phyloP scores from a whole-genome alignment of 2,113 vertebrate genomes.

The Amia ocellicauda region DNA sequence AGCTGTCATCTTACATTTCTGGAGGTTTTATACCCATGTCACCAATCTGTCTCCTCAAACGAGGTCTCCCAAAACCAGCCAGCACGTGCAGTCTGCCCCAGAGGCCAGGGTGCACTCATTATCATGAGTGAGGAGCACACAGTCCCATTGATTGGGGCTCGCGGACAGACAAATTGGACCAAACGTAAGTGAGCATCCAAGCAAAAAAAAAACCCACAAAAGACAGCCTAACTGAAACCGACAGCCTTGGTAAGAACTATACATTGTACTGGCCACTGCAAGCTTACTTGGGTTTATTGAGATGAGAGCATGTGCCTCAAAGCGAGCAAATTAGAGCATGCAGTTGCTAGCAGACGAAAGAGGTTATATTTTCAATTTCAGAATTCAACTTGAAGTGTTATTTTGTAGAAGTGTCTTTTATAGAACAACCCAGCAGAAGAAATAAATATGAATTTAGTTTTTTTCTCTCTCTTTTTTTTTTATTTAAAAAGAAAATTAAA shows the following conservation, averaged over 20 bases:
- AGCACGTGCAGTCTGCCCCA: not conserved
- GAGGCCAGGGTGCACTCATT: not conserved
- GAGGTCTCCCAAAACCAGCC: not conserved
- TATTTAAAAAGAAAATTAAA: too few species aligned
- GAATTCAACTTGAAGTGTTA: too few species aligned
- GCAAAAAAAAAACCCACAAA: not conserved
- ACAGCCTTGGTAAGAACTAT: not conserved
- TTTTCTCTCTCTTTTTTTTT: too few species aligned
- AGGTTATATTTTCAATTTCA: not conserved
- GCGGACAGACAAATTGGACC: not conserved
- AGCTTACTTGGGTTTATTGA: not conserved
- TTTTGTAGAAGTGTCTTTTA: too few species aligned
- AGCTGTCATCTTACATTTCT: too few species aligned
- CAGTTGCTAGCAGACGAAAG: not conserved
- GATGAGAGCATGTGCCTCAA: not conserved
- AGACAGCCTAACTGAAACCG: not conserved
- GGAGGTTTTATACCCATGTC: not conserved
- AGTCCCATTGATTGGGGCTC: not conserved
- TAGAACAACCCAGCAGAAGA: too few species aligned
- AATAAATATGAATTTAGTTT: too few species aligned
- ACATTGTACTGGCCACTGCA: not conserved
- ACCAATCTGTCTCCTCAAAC: not conserved
- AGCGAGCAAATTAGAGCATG: not conserved
- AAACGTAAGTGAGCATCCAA: not conserved
- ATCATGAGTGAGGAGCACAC: not conserved